Conservation (phyloP, 1,140 invertebrate species). For the Propsilocerus akamusi region DNA sequence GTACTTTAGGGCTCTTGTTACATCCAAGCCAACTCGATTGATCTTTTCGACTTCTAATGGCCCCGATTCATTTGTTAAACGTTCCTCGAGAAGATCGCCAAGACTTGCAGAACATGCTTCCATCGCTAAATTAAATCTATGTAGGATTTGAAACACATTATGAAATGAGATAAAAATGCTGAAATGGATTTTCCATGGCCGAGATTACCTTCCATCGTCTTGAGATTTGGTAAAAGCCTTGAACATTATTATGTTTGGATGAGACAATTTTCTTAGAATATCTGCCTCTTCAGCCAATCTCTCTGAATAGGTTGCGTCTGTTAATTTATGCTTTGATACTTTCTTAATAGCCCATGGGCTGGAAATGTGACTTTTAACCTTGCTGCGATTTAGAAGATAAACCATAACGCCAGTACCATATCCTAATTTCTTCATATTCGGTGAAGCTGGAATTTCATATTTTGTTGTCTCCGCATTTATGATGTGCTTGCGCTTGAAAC, state of each 20-base stretch:
- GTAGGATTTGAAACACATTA: background rate
- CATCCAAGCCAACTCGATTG: constrained; percentile 39
- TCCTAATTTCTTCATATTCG: constrained; percentile 36
- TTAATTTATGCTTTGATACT: constrained; percentile 18
- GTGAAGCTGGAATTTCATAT: constrained; percentile 42
- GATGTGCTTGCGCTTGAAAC: too few relatives aligned
- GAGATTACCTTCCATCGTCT: constrained; percentile 43
- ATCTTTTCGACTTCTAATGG: constrained; percentile 44
- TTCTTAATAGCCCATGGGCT: constrained; percentile 74
- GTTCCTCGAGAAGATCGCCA: constrained; percentile 51
- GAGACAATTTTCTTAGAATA: constrained; percentile 40
- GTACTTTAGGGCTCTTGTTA: constrained; percentile 55
- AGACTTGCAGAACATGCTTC: constrained; percentile 45
- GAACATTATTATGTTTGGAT: constrained; percentile 72
- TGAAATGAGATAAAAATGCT: background rate
- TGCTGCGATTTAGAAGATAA: constrained; percentile 52
- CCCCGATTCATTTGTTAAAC: constrained; percentile 31
- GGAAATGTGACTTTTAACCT: constrained; percentile 34
- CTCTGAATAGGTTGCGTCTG: constrained; percentile 24
- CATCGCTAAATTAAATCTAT: constrained; percentile 35
- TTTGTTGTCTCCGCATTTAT: too few relatives aligned
- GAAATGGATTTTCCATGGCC: background rate
- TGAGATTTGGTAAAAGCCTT: constrained; percentile 39
- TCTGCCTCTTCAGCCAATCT: constrained; percentile 51
- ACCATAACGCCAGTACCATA: constrained; percentile 47